Percentiles rank a stretch among this genome's conserved stretches.
Evolutionary conservation across 2,888 invertebrate genomes (phyloP).

Genomic region (Phortica magna): DNA sequence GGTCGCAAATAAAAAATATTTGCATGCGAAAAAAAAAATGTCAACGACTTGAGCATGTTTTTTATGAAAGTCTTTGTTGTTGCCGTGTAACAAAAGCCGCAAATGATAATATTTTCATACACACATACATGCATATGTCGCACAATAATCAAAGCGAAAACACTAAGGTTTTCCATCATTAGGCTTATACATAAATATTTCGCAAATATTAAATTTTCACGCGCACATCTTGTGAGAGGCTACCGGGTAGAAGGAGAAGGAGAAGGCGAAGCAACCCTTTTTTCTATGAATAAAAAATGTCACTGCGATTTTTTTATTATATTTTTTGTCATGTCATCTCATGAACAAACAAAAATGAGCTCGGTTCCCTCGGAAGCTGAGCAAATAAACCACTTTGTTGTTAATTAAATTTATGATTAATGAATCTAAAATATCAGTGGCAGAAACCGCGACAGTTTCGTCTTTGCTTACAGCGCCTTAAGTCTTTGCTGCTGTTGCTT

Average conservation of each 20-base stretch:
- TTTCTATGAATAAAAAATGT: constrained; percentile 18
- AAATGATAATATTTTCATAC: constrained; percentile 3
- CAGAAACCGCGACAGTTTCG: background rate
- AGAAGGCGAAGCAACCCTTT: constrained; percentile 15
- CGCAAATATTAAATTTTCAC: background rate
- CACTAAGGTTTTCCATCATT: constrained; percentile 4
- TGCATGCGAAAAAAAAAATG: constrained; percentile 6
- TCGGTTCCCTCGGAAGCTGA: constrained; percentile 23
- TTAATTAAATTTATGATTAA: constrained; percentile 71
- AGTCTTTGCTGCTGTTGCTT: background rate
- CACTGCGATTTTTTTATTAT: constrained; percentile 6
- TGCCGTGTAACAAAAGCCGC: constrained; percentile 10
- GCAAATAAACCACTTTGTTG: constrained; percentile 45
- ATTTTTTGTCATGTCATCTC: background rate
- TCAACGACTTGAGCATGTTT: too few species aligned
- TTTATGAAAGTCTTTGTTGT: too few species aligned
- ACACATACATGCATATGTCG: background rate
- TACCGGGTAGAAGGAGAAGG: constrained; percentile 7
- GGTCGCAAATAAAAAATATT: background rate
- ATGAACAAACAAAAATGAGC: background rate
- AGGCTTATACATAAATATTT: constrained; percentile 60
- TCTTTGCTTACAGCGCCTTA: background rate
- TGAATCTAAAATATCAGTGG: constrained; percentile 43
- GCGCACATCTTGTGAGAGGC: constrained; percentile 36
- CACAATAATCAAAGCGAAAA: background rate